Evolutionary conservation across 1,140 invertebrate genomes (phyloP).

Genomic region (Arctopsyche grandis): DNA sequence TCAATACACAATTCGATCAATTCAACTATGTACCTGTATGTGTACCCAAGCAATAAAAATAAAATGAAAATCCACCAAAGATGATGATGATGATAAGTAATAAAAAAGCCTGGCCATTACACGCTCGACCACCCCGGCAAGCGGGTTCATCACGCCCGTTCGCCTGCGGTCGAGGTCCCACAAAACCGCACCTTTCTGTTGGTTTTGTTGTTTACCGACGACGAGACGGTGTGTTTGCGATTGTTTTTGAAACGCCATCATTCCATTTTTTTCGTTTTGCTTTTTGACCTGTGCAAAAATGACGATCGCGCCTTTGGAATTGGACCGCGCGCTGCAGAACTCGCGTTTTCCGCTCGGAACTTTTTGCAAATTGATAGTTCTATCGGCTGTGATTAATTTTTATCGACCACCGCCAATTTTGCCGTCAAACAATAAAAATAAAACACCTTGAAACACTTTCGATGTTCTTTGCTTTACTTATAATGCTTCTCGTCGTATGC

Average conservation of each 20-base stretch:
- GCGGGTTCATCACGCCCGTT: conserved; percentile 24
- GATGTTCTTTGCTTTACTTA: not conserved
- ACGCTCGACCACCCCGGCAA: conserved; percentile 34
- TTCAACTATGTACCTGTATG: too few relatives aligned
- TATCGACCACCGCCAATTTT: not conserved
- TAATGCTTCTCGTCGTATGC: not conserved
- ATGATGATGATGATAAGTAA: too few relatives aligned
- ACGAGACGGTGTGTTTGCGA: conserved; percentile 4
- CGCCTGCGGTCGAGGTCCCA: conserved; percentile 20
- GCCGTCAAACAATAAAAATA: too few relatives aligned
- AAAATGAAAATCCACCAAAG: too few relatives aligned
- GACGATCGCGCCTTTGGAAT: not conserved
- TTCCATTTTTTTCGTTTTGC: not conserved
- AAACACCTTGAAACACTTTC: not conserved
- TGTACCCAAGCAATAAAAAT: too few relatives aligned
- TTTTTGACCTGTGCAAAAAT: not conserved
- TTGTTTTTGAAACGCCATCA: not conserved
- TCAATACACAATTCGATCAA: too few relatives aligned
- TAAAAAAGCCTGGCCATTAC: conserved; percentile 15
- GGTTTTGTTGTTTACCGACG: conserved; percentile 22
- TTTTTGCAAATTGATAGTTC: not conserved
- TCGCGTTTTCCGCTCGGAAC: not conserved
- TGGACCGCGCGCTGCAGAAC: not conserved
- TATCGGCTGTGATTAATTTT: not conserved
- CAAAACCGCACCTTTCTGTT: conserved; percentile 27